A percentile compares a stretch with the other conserved stretches of the same genome.
phyloP scores from a whole-genome alignment of 2,113 vertebrate species.

The Columba janthina region DNA sequence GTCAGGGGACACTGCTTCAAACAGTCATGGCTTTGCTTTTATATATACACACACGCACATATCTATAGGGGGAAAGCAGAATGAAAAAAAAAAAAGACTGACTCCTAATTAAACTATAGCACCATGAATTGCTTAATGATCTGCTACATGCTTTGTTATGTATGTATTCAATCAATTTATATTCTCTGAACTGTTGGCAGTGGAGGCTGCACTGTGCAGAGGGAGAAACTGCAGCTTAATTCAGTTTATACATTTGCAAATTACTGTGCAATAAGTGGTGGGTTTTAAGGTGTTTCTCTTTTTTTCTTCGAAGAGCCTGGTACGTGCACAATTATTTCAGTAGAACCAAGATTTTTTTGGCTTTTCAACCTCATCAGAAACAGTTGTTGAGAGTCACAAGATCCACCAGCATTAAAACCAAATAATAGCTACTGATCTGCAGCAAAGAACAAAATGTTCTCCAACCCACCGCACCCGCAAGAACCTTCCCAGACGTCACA shows the following conservation, averaged over 20 bases:
- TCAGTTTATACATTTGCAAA: not conserved
- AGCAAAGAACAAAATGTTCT: not conserved
- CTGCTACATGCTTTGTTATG: not conserved
- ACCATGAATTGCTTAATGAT: not conserved
- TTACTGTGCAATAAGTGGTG: not conserved
- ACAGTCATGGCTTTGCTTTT: not conserved
- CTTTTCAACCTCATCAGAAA: not conserved
- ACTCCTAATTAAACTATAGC: not conserved
- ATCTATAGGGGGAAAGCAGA: not conserved
- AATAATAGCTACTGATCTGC: not conserved
- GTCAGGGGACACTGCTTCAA: not conserved
- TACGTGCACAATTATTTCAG: not conserved
- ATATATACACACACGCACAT: not conserved
- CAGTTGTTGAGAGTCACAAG: not conserved
- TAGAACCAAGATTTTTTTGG: not conserved
- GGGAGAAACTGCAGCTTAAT: not conserved
- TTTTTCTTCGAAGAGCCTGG: not conserved
- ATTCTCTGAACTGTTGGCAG: not conserved
- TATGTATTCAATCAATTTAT: not conserved
- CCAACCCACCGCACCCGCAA: rapidly evolving
- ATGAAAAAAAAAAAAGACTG: not conserved
- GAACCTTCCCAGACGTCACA: not conserved
- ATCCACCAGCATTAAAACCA: not conserved
- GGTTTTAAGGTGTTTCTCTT: not conserved
- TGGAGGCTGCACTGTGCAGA: not conserved